Percentiles rank a stretch among this genome's conserved stretches.
These are phyloP conservation scores for Metallyticus violacea DNA, from an alignment of 2,888 invertebrate species.

Conservation along the genomic window DNA sequence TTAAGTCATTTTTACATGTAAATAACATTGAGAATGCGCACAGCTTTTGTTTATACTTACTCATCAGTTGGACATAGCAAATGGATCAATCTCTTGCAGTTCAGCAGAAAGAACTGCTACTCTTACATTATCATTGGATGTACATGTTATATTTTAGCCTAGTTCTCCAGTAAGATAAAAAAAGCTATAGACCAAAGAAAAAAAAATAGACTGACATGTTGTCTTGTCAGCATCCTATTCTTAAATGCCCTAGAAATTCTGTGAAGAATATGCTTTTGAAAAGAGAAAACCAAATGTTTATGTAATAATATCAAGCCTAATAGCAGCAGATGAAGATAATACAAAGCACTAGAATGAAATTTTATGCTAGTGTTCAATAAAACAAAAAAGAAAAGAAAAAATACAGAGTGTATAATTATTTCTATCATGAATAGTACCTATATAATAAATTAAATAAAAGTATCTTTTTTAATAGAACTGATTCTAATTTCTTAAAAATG, in stretches of 20 bases:
- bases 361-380: conserved; percentile 21
- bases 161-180: background rate
- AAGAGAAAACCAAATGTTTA: background rate
- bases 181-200: background rate
- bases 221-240: background rate
- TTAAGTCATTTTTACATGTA: background rate
- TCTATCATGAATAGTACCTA: conserved; percentile 2
- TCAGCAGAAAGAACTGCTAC: background rate
- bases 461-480: conserved; percentile 16
- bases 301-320: background rate
- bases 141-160: background rate
- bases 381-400: background rate
- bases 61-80: background rate
- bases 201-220: background rate
- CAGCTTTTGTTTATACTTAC: background rate
- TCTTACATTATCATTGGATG: background rate
- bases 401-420: conserved; percentile 15
- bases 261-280: conserved; percentile 1
- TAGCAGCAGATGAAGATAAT: background rate
- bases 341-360: background rate
- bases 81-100: background rate
- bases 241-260: background rate
- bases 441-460: conserved; percentile 9
- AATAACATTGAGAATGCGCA: background rate
- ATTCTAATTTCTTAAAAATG: conserved; percentile 10